Conservation (phyloP, 1,140 invertebrate genomes). For the Drosophila baimaii region DNA sequence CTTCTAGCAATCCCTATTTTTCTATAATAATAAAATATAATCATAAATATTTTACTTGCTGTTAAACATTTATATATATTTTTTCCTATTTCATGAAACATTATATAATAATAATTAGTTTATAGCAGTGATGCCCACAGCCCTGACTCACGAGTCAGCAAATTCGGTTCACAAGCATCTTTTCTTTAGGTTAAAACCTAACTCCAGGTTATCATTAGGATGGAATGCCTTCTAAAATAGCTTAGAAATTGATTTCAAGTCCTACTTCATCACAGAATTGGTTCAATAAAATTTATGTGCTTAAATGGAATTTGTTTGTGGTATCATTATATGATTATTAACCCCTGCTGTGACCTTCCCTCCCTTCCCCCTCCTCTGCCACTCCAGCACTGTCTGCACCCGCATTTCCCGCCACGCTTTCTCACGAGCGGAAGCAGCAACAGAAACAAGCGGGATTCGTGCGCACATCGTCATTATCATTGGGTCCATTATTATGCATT, state of each 20-base stretch:
- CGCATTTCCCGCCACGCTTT: slow-evolving; percentile 13
- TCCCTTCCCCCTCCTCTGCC: neutral
- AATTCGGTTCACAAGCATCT: no score
- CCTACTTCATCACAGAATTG: slow-evolving; percentile 2
- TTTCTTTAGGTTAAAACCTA: no score
- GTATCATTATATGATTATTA: slow-evolving; percentile 37
- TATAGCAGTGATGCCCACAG: no score
- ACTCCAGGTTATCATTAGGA: neutral
- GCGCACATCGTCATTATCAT: slow-evolving; percentile 47
- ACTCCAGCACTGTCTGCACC: neutral
- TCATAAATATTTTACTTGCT: no score
- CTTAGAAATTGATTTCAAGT: slow-evolving; percentile 8
- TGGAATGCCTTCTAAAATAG: no score
- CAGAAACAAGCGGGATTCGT: slow-evolving; percentile 39
- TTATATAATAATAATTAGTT: no score
- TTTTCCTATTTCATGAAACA: no score
- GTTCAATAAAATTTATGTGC: slow-evolving; percentile 10
- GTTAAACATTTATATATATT: no score
- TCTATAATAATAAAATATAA: no score
- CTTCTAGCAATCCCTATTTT: no score
- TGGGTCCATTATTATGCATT: slow-evolving; percentile 47
- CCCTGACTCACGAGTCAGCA: no score
- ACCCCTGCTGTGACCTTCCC: slow-evolving; percentile 26
- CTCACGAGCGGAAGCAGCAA: slow-evolving; percentile 23
- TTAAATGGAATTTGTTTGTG: slow-evolving; percentile 16